Evolutionary conservation across 1,140 invertebrate species (phyloP), one percentile per base, ranked within the genome.

Genomic region (Stegodyphus mimosarum): DNA sequence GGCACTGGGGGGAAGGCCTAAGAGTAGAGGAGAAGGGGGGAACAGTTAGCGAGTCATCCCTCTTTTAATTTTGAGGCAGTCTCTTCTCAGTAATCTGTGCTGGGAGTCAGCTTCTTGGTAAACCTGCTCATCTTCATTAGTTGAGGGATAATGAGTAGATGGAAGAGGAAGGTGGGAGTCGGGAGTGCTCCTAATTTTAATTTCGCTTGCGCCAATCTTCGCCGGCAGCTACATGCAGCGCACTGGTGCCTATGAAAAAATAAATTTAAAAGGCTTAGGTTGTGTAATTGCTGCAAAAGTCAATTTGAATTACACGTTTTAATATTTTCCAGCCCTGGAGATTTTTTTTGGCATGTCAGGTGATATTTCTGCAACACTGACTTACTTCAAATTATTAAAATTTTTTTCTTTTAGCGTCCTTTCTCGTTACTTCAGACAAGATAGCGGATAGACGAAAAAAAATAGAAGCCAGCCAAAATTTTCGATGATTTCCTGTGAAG

Each of bases 181-280:
- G 33, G 33, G 18, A 67, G 69, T 33, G 69, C 18, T 69, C 51
- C 52, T 72, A 80, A 72, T 80, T 80, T 80, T 80, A 80, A 80
- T 80, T 79, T 80, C 66, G 7, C 66, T n/a, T 7, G 7, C 9
- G 50, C 78, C 78, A 33, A 33, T 33, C 33, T 33, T 33, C 33
- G 69, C 67, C 60, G 78, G 67, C 72, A 52, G 33, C 51, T 71
- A 15, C 11, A 15, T 7, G 67, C 33, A 67, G 55, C 18, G 17
- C 18, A 15, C 10, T 17, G 3, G 33, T 33, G 33, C 33, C 33
- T 3, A 3, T 33, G 33, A 33, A 33, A 33, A 15, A 71, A 18
- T 80, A 80, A 80, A 80, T 80, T 80, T 33, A 72, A 80, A 80
- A 60, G 72, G 33, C 78, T 80, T 49, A 71, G 78, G 69, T 71